Evolutionary conservation across 2,888 invertebrate species (phyloP), one percentile per base, ranked within the genome.

Genomic region (Trissolcus japonicus): DNA sequence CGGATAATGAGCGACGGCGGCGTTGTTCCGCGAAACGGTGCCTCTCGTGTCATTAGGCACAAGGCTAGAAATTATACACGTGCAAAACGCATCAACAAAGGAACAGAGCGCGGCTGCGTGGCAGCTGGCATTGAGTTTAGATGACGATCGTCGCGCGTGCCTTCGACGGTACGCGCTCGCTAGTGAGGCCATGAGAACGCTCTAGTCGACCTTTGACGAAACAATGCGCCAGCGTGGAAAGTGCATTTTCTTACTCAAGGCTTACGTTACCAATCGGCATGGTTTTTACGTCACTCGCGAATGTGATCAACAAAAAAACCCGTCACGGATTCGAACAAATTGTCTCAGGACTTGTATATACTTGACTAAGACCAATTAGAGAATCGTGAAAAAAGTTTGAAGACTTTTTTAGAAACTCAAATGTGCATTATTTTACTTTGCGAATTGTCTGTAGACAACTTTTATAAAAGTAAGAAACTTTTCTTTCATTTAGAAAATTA

Each of bases 21-120:
- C 41, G 48, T 21, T 53, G 61, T 68, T 75, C 68, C 63, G 60
- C 48, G 76, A 76, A 76, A 68, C 60, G 63, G 80, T 73, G 77
- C 73, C 72, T 68, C 60, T 55, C 80, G 80, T 83, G 83, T 84
- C 84, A 86, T 86, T 83, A 85, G 82, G 85, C 79, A 86, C 86
- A 86, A 86, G 86, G 86, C 79, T 82, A 78, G 73, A 80, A 81
- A 81, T 79, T 69, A 51, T 16, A 80, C 35, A 59, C 74, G 73
- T 43, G 72, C 61, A 57, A 35, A 66, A 63, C 76, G 80, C 76
- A 74, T 75, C 79, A 76, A 80, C 68, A 79, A 80, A 80, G 78
- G 72, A 77, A 69, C 78, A 69, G 35, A 35, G 60, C 41, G 21
- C 51, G 61, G 43, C 61, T 59, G 75, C 68, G 68, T 55, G 56